Percentiles rank a stretch among this genome's conserved stretches.
Conservation (phyloP, 1,140 invertebrate genomes). For the Ephestia elutella region DNA sequence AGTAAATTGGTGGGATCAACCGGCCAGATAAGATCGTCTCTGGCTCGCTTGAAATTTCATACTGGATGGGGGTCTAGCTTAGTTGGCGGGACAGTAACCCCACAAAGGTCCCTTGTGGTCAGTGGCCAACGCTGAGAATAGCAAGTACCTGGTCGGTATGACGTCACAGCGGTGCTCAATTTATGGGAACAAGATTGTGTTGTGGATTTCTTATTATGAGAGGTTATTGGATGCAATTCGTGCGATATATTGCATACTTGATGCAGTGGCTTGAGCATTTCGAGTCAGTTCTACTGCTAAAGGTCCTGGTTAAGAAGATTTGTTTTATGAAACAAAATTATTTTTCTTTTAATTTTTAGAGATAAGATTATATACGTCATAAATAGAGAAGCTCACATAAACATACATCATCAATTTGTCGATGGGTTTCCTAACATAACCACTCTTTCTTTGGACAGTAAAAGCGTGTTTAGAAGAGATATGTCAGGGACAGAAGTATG, state of each 20-base stretch:
- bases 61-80: conserved; percentile 34
- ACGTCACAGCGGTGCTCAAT: conserved; percentile 43
- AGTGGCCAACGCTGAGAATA: conserved; percentile 69
- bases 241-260: neutral
- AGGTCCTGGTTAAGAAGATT: too few species aligned
- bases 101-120: conserved; percentile 65
- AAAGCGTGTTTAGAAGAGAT: too few species aligned
- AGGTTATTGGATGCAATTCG: conserved; percentile 1
- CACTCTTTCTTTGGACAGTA: too few species aligned
- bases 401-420: too few species aligned
- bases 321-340: too few species aligned
- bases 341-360: too few species aligned
- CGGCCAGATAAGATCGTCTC: neutral
- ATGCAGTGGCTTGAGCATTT: neutral
- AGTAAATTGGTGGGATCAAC: neutral
- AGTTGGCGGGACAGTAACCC: conserved; percentile 64
- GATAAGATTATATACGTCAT: too few species aligned
- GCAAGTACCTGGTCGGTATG: conserved; percentile 50
- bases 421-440: too few species aligned
- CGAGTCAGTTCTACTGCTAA: too few species aligned
- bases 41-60: conserved; percentile 11
- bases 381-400: too few species aligned
- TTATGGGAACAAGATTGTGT: conserved; percentile 20
- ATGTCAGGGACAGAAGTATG: too few species aligned
- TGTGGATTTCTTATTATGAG: neutral